Evolutionary conservation across 2,797 vertebrate genomes (phyloP).

Genomic region (Pangasius macronema): DNA sequence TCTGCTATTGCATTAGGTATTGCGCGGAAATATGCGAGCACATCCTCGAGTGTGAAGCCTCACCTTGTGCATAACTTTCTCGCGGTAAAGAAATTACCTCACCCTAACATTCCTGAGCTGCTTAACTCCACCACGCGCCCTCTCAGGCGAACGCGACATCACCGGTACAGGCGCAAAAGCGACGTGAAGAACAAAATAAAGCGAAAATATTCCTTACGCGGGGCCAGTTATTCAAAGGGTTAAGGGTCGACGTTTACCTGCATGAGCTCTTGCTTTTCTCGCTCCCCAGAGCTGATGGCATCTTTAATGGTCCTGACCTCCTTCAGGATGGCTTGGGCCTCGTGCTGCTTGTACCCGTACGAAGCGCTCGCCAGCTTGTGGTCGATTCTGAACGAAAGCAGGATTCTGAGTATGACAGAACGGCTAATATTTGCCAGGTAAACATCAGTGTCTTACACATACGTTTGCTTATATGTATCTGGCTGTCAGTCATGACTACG

Average conservation of each 20-base stretch:
- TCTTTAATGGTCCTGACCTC: constrained; percentile 94
- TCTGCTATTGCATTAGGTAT: constrained; percentile 9
- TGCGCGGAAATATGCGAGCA: neutral
- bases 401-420: neutral
- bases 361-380: constrained; percentile 89
- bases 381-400: constrained; percentile 80
- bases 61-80: constrained; percentile 38
- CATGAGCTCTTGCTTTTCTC: constrained; percentile 95
- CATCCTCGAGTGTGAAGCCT: constrained; percentile 17
- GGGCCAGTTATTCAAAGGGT: neutral
- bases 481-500: neutral
- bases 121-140: neutral
- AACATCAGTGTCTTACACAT: neutral
- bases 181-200: neutral
- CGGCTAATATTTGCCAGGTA: neutral
- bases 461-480: neutral
- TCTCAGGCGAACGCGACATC: neutral
- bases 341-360: constrained; percentile 88
- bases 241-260: constrained; percentile 75
- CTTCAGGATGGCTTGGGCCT: constrained; percentile 91
- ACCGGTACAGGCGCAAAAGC: neutral
- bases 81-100: constrained; percentile 50
- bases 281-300: constrained; percentile 92
- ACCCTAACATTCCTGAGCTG: constrained; percentile 39
- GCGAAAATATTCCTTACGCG: neutral